These are phyloP conservation scores for Anguilla pacifica DNA, from an alignment of 2,797 vertebrate genomes.

Conservation along the genomic window DNA sequence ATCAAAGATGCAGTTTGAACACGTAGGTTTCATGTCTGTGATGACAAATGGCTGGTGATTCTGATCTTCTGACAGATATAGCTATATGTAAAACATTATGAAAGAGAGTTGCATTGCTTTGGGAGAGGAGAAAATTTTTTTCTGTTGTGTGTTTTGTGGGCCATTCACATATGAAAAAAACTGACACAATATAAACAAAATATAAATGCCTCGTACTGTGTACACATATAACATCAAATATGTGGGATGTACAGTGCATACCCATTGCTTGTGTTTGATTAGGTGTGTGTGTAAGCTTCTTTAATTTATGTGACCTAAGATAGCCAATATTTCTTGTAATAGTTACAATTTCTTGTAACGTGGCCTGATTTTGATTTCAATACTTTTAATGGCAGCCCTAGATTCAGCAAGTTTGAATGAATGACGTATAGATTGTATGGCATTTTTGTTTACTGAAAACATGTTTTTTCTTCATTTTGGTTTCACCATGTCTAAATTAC, in stretches of 20 bases:
- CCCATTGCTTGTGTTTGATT: neutral
- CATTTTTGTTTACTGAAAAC: too few relatives aligned
- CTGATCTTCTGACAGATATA: neutral
- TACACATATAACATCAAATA: neutral
- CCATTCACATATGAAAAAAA: neutral
- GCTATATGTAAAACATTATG: neutral
- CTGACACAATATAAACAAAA: neutral
- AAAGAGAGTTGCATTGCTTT: neutral
- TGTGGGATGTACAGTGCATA: neutral
- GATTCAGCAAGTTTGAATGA: too few relatives aligned
- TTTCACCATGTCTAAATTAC: too few relatives aligned
- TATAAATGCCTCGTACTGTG: neutral
- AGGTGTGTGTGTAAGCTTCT: neutral
- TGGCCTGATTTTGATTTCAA: too few relatives aligned
- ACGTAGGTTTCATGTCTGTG: neutral
- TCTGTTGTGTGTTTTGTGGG: neutral
- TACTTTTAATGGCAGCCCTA: too few relatives aligned
- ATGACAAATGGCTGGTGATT: neutral
- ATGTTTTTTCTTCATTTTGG: too few relatives aligned
- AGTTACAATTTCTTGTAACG: too few relatives aligned
- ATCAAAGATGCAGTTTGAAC: neutral
- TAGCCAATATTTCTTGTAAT: too few relatives aligned
- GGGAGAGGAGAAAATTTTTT: neutral
- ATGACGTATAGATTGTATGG: too few relatives aligned
- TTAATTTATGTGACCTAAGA: neutral